Evolutionary conservation across 2,113 vertebrate genomes (phyloP).

Genomic region (Camelus dromedarius): DNA sequence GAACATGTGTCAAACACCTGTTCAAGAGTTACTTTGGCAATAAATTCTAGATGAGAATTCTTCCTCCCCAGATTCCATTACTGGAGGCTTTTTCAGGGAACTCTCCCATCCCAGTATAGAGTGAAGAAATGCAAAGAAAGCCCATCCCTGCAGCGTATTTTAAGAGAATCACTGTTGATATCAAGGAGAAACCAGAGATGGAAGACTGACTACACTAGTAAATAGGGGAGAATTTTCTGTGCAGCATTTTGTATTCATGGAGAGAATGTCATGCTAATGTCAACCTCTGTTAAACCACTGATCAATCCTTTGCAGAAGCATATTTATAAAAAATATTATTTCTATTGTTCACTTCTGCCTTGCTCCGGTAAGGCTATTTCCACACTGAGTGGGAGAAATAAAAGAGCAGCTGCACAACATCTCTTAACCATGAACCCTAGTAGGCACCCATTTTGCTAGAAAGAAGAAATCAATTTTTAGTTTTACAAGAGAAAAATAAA

Average conservation of each 20-base stretch:
- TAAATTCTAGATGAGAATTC: constrained; percentile 24
- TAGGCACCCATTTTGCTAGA: constrained; percentile 54
- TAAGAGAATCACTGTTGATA: constrained; percentile 14
- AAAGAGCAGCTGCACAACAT: constrained; percentile 62
- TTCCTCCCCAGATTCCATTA: neutral
- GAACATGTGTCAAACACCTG: neutral
- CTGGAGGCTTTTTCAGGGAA: neutral
- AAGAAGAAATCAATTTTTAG: constrained; percentile 66
- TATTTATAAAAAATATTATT: constrained; percentile 19
- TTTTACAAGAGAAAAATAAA: constrained; percentile 65
- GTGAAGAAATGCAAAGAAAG: neutral
- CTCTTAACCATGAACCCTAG: constrained; percentile 57
- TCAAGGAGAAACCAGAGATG: neutral
- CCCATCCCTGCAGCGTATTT: neutral
- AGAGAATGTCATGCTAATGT: constrained; percentile 57
- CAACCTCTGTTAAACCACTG: constrained; percentile 57
- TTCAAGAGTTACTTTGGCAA: neutral
- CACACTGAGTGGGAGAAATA: constrained; percentile 49
- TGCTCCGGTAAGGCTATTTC: constrained; percentile 49
- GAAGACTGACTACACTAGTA: neutral
- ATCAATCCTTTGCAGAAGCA: constrained; percentile 56
- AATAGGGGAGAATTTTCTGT: constrained; percentile 9
- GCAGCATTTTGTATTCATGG: constrained; percentile 26
- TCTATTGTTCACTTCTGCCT: constrained; percentile 62
- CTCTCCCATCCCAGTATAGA: neutral